A percentile compares a stretch with the other conserved stretches of the same genome.
Conservation (phyloP, 2,113 vertebrate species). For the Oenanthe oenanthe region DNA sequence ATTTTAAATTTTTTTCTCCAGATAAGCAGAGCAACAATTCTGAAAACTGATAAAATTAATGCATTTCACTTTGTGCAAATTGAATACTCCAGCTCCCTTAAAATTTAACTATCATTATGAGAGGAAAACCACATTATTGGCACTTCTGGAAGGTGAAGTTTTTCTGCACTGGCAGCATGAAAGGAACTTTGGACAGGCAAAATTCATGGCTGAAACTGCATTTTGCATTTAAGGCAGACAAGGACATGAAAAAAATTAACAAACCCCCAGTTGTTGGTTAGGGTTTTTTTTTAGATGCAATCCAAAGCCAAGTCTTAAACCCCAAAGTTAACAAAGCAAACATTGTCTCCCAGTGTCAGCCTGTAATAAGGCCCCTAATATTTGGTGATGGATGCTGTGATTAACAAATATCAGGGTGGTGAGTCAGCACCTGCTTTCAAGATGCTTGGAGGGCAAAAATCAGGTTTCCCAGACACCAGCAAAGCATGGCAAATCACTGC, state of each 20-base stretch:
- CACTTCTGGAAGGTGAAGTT: background rate
- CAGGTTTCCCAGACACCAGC: background rate
- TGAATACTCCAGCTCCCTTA: background rate
- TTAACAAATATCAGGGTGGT: background rate
- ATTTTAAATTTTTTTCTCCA: background rate
- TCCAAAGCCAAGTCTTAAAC: background rate
- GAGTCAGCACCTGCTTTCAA: conserved; percentile 17
- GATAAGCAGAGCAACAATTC: background rate
- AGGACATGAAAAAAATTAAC: background rate
- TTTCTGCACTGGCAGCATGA: background rate
- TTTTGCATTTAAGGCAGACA: background rate
- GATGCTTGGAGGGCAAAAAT: background rate
- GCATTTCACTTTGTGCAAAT: background rate
- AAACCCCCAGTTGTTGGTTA: background rate
- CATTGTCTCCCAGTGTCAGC: background rate
- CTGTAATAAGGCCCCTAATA: background rate
- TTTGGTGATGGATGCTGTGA: conserved; percentile 25
- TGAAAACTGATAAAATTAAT: background rate
- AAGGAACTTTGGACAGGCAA: background rate
- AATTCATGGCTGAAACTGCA: background rate
- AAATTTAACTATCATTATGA: background rate
- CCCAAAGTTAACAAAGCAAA: background rate
- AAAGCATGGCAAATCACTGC: conserved; percentile 2
- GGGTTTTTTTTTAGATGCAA: background rate
- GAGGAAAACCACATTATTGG: background rate